Percentiles rank a stretch among this genome's conserved stretches.
Evolutionary conservation across 2,113 vertebrate species (phyloP).

Genomic region (Procavia capensis): DNA sequence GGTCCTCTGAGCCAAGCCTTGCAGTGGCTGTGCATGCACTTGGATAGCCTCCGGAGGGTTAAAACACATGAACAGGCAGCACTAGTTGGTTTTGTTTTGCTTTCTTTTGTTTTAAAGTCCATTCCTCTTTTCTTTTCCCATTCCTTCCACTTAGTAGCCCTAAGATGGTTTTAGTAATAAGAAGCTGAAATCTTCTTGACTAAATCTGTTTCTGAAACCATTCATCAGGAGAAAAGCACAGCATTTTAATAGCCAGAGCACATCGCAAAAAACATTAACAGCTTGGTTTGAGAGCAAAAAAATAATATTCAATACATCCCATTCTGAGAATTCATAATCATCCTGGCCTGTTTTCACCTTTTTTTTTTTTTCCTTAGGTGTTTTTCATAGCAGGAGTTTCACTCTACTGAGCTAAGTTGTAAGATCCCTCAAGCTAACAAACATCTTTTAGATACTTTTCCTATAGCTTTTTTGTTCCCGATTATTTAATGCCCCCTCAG

Average conservation of each 20-base stretch:
- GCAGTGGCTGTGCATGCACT: conserved; percentile 46
- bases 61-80: conserved; percentile 57
- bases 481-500: conserved; percentile 86
- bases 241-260: conserved; percentile 25
- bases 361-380: background rate
- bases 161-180: conserved; percentile 47
- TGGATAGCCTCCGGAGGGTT: conserved; percentile 61
- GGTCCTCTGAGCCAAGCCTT: conserved; percentile 66
- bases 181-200: conserved; percentile 32
- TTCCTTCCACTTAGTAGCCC: conserved; percentile 31
- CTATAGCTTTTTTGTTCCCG: conserved; percentile 67
- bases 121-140: background rate
- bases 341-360: conserved; percentile 42
- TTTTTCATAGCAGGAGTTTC: conserved; percentile 44
- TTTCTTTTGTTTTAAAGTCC: conserved; percentile 63
- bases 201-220: conserved; percentile 43
- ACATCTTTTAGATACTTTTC: conserved; percentile 74
- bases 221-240: background rate
- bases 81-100: conserved; percentile 50
- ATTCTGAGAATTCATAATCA: conserved; percentile 62
- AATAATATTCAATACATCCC: conserved; percentile 7
- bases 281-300: conserved; percentile 34
- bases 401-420: background rate
- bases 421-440: conserved; percentile 74
- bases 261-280: conserved; percentile 44